Conservation (phyloP, 1,140 invertebrate genomes). For the Scaptomyza pallida region DNA sequence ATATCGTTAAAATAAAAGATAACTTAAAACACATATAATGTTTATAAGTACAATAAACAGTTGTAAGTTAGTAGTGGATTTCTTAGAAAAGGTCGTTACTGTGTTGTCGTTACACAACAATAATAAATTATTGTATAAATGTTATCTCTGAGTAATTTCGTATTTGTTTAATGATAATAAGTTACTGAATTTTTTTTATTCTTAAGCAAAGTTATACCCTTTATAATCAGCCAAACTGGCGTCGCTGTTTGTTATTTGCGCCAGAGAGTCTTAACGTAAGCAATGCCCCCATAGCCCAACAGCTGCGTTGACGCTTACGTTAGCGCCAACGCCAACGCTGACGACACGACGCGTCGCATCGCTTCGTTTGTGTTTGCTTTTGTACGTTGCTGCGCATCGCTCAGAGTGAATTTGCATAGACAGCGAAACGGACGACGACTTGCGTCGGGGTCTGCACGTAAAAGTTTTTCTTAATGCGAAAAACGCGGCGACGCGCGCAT, state of each 20-base stretch:
- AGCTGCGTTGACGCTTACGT: not conserved
- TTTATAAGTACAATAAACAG: too few species aligned
- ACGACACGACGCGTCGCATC: conserved; percentile 17
- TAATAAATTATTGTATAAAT: not conserved
- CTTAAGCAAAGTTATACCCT: conserved; percentile 2
- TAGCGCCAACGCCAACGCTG: not conserved
- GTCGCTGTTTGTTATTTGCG: not conserved
- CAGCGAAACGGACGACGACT: conserved; percentile 63
- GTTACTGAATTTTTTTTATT: not conserved
- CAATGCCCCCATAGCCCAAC: not conserved
- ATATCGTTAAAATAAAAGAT: too few species aligned
- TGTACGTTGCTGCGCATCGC: conserved; percentile 18
- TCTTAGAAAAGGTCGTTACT: too few species aligned
- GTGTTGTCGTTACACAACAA: too few species aligned
- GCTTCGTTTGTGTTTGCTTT: conserved; percentile 18
- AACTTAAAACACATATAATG: too few species aligned
- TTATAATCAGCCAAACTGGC: conserved; percentile 5
- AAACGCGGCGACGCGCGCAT: conserved; percentile 19
- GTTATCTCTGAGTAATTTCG: not conserved
- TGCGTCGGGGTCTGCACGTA: conserved; percentile 10
- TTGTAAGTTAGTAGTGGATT: too few species aligned
- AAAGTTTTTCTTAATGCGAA: conserved; percentile 28
- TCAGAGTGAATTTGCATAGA: conserved; percentile 72
- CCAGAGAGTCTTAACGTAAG: not conserved
- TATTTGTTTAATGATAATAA: not conserved